These are phyloP conservation scores for Oryzias celebensis DNA, from an alignment of 2,113 vertebrate genomes.

Conservation along the genomic window DNA sequence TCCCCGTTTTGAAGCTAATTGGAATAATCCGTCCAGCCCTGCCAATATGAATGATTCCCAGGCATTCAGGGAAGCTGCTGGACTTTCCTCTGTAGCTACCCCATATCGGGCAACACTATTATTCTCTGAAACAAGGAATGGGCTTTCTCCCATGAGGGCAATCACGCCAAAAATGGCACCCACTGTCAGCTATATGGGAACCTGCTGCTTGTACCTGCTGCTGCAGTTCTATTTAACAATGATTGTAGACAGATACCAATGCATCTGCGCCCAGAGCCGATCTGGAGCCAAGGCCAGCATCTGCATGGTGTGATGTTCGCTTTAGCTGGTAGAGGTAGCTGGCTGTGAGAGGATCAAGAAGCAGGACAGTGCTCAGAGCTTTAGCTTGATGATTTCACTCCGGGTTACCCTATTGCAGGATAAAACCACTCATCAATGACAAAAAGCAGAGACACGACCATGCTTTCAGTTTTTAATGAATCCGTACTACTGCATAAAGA, in stretches of 20 bases:
- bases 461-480: too few species aligned
- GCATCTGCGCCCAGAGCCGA: conserved; percentile 22
- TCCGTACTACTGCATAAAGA: too few species aligned
- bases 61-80: conserved; percentile 53
- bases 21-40: conserved; percentile 59
- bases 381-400: conserved; percentile 64
- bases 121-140: conserved; percentile 36
- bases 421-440: conserved; percentile 39
- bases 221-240: conserved; percentile 41
- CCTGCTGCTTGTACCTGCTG: conserved; percentile 43
- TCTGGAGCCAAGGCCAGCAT: conserved; percentile 8
- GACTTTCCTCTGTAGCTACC: conserved; percentile 44
- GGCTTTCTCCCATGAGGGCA: conserved; percentile 45
- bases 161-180: conserved; percentile 52
- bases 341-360: conserved; percentile 43
- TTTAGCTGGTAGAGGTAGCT: conserved; percentile 58
- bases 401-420: conserved; percentile 48
- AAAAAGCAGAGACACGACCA: conserved; percentile 29
- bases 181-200: conserved; percentile 38
- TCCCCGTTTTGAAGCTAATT: conserved; percentile 58
- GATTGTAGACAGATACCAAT: conserved; percentile 40
- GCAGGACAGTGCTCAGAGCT: conserved; percentile 54
- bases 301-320: conserved; percentile 21
- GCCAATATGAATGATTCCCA: conserved; percentile 54
- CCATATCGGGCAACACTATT: conserved; percentile 38